phyloP scores from a whole-genome alignment of 2,888 invertebrate species.

The Apantesis nais region DNA sequence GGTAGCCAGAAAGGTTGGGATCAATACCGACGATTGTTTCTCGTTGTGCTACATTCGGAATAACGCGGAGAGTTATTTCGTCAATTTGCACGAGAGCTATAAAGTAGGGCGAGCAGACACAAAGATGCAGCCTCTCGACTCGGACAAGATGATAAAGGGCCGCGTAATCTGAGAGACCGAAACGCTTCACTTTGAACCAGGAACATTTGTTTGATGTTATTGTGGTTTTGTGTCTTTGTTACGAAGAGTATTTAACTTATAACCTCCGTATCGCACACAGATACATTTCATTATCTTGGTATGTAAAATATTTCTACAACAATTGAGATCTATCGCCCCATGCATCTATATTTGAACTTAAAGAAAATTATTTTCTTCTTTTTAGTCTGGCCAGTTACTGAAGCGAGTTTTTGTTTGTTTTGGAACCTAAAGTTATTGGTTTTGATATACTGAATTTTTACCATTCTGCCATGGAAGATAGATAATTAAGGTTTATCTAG shows the following conservation, averaged over 20 bases:
- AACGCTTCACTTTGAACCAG: slow-evolving; percentile 4
- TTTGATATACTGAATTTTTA: not conserved
- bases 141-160: slow-evolving; percentile 9
- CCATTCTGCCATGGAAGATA: not conserved
- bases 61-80: slow-evolving; percentile 10
- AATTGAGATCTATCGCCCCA: too few species aligned
- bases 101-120: not conserved
- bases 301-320: too few species aligned
- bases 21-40: slow-evolving; percentile 11
- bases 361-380: too few species aligned
- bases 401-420: too few species aligned
- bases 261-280: not conserved
- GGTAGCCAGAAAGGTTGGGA: slow-evolving; percentile 6
- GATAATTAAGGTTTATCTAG: not conserved
- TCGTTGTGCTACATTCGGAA: not conserved
- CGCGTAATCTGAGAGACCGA: not conserved
- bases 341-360: too few species aligned
- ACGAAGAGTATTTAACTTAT: not conserved
- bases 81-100: slow-evolving; percentile 16
- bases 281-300: too few species aligned
- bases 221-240: not conserved
- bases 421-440: too few species aligned
- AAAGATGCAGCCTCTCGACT: slow-evolving; percentile 1
- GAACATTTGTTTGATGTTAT: slow-evolving; percentile 3
- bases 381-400: too few species aligned